Evolutionary conservation across 2,888 invertebrate species (phyloP).

Genomic region (Papilio gigon): DNA sequence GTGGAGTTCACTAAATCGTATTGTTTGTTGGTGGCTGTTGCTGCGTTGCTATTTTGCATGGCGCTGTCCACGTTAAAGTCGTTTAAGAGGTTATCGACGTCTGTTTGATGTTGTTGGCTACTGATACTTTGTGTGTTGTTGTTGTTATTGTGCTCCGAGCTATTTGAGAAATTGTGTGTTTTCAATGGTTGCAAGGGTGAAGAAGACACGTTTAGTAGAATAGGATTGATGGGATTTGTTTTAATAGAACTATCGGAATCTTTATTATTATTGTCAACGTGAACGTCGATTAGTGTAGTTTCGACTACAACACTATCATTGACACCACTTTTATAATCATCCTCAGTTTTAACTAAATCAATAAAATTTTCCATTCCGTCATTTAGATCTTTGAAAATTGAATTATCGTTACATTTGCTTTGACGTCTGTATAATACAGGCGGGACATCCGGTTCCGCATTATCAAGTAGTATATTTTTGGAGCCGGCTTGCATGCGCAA

Average conservation of each 20-base stretch:
- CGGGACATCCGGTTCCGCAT: constrained; percentile 87
- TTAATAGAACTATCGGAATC: constrained; percentile 61
- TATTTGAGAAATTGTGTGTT: constrained; percentile 74
- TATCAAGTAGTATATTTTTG: constrained; percentile 90
- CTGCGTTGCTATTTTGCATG: constrained; percentile 59
- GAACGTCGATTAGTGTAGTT: constrained; percentile 76
- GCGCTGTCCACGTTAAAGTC: constrained; percentile 65
- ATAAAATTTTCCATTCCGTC: constrained; percentile 73
- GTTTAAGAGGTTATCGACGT: constrained; percentile 71
- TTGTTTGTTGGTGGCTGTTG: constrained; percentile 52
- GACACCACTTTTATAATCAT: constrained; percentile 56
- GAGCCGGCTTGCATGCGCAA: constrained; percentile 89
- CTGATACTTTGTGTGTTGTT: constrained; percentile 69
- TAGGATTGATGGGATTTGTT: constrained; percentile 69
- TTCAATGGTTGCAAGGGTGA: constrained; percentile 77
- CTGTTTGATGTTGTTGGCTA: constrained; percentile 66
- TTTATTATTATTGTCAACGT: constrained; percentile 72
- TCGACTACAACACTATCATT: constrained; percentile 71
- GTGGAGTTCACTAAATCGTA: constrained; percentile 55
- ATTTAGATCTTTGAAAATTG: constrained; percentile 73
- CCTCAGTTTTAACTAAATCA: constrained; percentile 63
- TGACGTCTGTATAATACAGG: constrained; percentile 88
- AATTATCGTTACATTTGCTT: constrained; percentile 76
- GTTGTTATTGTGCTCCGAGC: constrained; percentile 73
- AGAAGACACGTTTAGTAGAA: constrained; percentile 74